A percentile compares a stretch with the other conserved stretches of the same genome.
Conservation (phyloP, 1,140 invertebrate species). For the Drosophila guanche region DNA sequence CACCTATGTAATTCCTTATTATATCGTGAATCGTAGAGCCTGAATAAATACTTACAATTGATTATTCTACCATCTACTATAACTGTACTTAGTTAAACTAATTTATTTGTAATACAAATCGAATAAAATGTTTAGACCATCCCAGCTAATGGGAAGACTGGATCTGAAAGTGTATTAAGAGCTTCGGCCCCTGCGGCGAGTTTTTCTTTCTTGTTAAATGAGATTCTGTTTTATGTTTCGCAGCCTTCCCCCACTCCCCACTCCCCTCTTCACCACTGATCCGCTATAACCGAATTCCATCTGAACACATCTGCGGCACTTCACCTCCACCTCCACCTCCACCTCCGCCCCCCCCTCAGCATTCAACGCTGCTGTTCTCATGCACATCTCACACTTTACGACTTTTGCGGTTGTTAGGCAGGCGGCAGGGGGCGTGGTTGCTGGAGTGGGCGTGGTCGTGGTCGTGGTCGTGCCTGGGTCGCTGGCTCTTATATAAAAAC, state of each 20-base stretch:
- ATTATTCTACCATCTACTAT: no score
- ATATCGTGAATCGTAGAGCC: no score
- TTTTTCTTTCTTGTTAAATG: constrained; percentile 62
- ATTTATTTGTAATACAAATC: no score
- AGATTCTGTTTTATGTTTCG: constrained; percentile 48
- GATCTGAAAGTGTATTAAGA: no score
- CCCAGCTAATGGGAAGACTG: no score
- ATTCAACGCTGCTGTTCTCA: no score
- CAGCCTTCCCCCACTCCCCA: no score
- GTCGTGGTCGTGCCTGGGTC: constrained; percentile 22
- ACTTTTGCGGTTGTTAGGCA: constrained; percentile 36
- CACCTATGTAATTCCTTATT: no score
- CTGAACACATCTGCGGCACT: background rate
- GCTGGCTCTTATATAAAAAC: constrained; percentile 61
- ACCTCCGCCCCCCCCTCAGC: background rate
- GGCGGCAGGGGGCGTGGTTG: background rate
- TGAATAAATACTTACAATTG: no score
- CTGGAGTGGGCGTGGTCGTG: constrained; percentile 23
- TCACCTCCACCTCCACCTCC: background rate
- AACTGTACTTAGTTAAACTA: no score
- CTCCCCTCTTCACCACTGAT: constrained; percentile 11
- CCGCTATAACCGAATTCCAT: constrained; percentile 46
- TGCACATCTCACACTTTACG: constrained; percentile 20
- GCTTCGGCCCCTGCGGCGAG: background rate
- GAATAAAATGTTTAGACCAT: no score